Evolutionary conservation across 2,113 vertebrate genomes (phyloP).

Genomic region (Heloderma charlesbogerti): DNA sequence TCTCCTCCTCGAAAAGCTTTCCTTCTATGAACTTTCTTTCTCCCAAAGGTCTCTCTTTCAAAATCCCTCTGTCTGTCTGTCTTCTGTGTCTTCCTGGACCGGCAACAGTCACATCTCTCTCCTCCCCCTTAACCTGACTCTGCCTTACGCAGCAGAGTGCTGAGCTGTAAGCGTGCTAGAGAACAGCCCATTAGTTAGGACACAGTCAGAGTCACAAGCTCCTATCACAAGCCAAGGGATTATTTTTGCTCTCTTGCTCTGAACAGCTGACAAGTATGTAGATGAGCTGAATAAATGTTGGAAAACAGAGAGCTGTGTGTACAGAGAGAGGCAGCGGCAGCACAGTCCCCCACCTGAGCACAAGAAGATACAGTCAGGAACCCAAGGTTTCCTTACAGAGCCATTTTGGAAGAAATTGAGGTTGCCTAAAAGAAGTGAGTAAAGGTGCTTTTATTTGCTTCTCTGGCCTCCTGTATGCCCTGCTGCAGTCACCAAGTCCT

Average conservation of each 20-base stretch:
- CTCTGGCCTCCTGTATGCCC: background rate
- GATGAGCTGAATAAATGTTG: slow-evolving; percentile 50
- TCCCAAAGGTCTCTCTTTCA: background rate
- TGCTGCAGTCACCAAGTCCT: background rate
- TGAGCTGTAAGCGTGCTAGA: background rate
- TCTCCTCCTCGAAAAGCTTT: background rate
- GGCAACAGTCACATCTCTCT: fast-evolving
- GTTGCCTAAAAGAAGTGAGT: background rate
- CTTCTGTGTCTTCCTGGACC: background rate
- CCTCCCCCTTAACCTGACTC: background rate
- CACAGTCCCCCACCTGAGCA: fast-evolving
- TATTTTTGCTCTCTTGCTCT: background rate
- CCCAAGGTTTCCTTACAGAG: background rate
- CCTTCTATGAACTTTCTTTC: background rate
- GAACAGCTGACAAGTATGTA: slow-evolving; percentile 13
- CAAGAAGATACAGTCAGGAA: background rate
- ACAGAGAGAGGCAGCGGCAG: background rate
- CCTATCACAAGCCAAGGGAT: background rate
- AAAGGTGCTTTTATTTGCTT: background rate
- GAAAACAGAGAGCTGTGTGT: background rate
- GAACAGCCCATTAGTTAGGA: slow-evolving; percentile 4
- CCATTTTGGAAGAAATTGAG: background rate
- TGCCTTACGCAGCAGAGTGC: background rate
- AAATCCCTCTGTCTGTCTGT: background rate
- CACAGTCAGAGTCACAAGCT: slow-evolving; percentile 28